Conservation (phyloP, 23 tunicate genomes). For the Botrylloides violaceus region DNA sequence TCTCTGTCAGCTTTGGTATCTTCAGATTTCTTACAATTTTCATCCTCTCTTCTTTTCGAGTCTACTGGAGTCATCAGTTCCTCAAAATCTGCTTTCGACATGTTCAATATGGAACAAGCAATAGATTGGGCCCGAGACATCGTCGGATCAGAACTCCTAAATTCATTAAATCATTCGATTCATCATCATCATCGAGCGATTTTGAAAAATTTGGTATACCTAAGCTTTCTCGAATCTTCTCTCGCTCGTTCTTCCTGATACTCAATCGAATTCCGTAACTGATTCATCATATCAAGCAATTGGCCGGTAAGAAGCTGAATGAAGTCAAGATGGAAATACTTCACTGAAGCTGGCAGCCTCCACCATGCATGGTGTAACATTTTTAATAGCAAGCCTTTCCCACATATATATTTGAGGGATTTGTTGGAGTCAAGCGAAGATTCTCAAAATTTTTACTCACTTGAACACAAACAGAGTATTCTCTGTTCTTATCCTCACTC, state of each 20-base stretch:
- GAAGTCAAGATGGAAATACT: too few species aligned
- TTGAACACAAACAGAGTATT: slow-evolving; percentile 45
- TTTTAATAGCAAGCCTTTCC: too few species aligned
- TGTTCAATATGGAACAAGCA: slow-evolving; percentile 85
- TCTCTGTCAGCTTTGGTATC: slow-evolving; percentile 38
- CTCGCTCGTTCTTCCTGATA: slow-evolving; percentile 8
- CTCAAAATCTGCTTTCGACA: slow-evolving; percentile 73
- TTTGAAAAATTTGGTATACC: background rate
- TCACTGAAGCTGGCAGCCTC: too few species aligned
- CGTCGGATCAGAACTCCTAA: slow-evolving; percentile 30
- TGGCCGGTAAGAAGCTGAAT: slow-evolving; percentile 60
- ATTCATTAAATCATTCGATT: too few species aligned
- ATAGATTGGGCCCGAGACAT: slow-evolving; percentile 78
- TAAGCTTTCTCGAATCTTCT: slow-evolving; percentile 8
- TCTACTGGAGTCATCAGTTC: slow-evolving; percentile 93
- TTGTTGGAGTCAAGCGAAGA: too few species aligned
- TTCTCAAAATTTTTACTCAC: slow-evolving; percentile 5
- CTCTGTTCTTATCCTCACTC: slow-evolving; percentile 52
- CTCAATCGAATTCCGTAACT: slow-evolving; percentile 31
- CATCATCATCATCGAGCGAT: too few species aligned
- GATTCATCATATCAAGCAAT: slow-evolving; percentile 35
- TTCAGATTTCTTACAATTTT: slow-evolving; percentile 24
- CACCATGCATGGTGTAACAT: background rate
- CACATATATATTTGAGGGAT: too few species aligned
- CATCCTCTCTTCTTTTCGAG: slow-evolving; percentile 22